Base-by-base conservation (phyloP, 2,797 vertebrate genomes). In the Moxostoma hubbsi region DNA sequence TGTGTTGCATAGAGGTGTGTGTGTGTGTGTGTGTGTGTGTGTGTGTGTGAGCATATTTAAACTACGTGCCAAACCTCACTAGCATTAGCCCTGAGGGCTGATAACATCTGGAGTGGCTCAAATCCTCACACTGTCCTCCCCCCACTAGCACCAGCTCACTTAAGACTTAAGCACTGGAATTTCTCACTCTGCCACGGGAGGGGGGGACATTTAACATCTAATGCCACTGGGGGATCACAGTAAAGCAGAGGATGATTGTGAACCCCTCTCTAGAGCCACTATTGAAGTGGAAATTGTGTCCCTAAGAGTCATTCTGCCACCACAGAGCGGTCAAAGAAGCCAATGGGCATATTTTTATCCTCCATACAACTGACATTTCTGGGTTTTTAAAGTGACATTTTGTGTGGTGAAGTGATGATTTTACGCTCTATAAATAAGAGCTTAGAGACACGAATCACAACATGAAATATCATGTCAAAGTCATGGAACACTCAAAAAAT, bases 91-190 rank as follows among this genome's bases (percentile, higher is more conserved):
- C 55, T 50, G 47, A 54, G 82, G 81, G 79, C 63, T 82, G 82
- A 75, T 81, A 85, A 83, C 84, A 86, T 86, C 85, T 86, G 85
- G 79, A 84, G 76, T 73, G 75, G 61, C 69, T 86, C 73, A 75
- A 70, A 82, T 65, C 67, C 50, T 67, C 63, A 5, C 63, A 5
- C 55, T 55, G 51, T 65, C 45, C 66, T 77, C 36, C 61, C 61
- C 57, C 62, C 76, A 62, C 69, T 65, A 57, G 57, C 75, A 36
- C 46, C 13, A 6, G 46, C 62, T n/a, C 36, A 3, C 36, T 36
- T 36, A 4, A 36, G 36, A 36, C 54, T 49, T 43, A 79, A 43
- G 12, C 47, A 63, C 36, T 69, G 71, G 65, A 68, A 75, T 75
- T 61, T 65, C 72, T 75, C 61, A 50, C 57, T 61, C 65, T 59